A percentile compares a stretch with the other conserved stretches of the same genome.
Evolutionary conservation across 2,797 vertebrate genomes (phyloP).

Genomic region (Karalla daura): DNA sequence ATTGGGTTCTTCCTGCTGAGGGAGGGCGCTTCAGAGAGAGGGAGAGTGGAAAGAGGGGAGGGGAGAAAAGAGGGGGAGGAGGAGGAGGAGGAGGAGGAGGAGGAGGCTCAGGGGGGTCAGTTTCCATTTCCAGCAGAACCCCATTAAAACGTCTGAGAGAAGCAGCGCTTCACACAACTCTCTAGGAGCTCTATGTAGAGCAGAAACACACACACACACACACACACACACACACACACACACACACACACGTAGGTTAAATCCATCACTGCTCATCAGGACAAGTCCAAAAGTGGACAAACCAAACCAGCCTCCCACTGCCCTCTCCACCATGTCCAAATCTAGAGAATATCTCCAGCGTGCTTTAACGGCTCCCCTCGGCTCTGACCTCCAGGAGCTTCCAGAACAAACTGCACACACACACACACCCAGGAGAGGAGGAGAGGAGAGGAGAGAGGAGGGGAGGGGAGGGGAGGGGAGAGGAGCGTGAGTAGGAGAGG

Average conservation of each 20-base stretch:
- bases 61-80: neutral
- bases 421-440: no score
- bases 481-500: conserved; percentile 49
- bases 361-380: conserved; percentile 34
- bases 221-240: conserved; percentile 42
- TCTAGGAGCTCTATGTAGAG: conserved; percentile 42
- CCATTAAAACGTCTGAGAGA: conserved; percentile 49
- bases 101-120: conserved; percentile 22
- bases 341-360: conserved; percentile 40
- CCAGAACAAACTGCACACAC: conserved; percentile 72
- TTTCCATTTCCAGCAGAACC: conserved; percentile 63
- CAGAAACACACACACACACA: conserved; percentile 45
- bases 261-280: conserved; percentile 39
- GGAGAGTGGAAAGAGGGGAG: conserved; percentile 25
- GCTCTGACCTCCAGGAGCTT: conserved; percentile 53
- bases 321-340: conserved; percentile 53
- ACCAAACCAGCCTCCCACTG: conserved; percentile 20
- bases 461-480: no score
- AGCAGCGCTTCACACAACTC: conserved; percentile 19
- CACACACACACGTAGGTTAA: conserved; percentile 61
- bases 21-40: conserved; percentile 51
- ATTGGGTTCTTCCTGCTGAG: conserved; percentile 82
- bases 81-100: conserved; percentile 2
- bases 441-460: no score
- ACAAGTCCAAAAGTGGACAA: conserved; percentile 62